A percentile compares a stretch with the other conserved stretches of the same genome.
Conservation (phyloP, 2,113 vertebrate genomes). For the Myodes glareolus region DNA sequence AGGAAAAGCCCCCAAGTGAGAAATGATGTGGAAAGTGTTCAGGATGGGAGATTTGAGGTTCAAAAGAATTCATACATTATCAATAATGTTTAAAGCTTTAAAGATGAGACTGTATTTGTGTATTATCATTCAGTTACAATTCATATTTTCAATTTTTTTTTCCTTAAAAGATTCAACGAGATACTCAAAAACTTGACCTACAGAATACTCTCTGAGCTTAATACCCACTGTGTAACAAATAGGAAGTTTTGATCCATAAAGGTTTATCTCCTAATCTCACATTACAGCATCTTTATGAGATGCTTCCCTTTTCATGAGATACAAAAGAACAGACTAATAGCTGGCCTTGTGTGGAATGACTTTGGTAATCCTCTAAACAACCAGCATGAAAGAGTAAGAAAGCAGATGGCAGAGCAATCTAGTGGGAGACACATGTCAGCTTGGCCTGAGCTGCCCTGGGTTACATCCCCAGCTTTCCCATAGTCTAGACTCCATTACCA, state of each 20-base stretch:
- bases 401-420: neutral
- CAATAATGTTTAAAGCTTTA: neutral
- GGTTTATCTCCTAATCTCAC: neutral
- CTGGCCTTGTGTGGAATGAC: neutral
- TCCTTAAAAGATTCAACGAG: neutral
- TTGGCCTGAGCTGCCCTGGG: neutral
- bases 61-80: constrained; percentile 1
- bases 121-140: constrained; percentile 32
- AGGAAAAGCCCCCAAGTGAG: neutral
- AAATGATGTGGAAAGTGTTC: neutral
- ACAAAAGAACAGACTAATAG: neutral
- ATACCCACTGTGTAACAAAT: neutral
- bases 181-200: constrained; percentile 20
- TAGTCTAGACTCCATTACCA: neutral
- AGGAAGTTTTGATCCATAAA: neutral
- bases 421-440: neutral
- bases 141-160: constrained; percentile 37
- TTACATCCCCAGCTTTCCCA: neutral
- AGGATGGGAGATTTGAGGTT: neutral
- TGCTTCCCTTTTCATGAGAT: neutral
- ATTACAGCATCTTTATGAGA: neutral
- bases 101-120: neutral
- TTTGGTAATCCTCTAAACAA: neutral
- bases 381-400: neutral
- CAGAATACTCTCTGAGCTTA: constrained; percentile 17